phyloP scores from a whole-genome alignment of 2,797 vertebrate species.

The Rachycentron canadum region DNA sequence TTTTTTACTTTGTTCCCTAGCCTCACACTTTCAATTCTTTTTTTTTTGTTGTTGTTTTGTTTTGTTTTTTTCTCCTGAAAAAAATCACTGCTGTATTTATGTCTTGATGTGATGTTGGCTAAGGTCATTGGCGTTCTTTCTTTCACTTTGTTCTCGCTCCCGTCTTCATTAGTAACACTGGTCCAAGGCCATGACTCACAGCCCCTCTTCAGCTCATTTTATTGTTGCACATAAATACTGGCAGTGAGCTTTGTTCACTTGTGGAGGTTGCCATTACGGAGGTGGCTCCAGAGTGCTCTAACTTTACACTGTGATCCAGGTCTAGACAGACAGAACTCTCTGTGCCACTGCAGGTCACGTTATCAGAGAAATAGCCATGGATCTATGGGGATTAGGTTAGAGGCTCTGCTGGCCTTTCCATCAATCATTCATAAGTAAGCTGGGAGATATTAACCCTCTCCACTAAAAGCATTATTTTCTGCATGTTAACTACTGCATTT shows the following conservation, averaged over 20 bases:
- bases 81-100: constrained; percentile 18
- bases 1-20: constrained; percentile 29
- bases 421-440: constrained; percentile 60
- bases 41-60: neutral
- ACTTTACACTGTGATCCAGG: constrained; percentile 19
- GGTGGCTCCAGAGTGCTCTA: constrained; percentile 12
- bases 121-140: constrained; percentile 33
- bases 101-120: constrained; percentile 14
- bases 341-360: constrained; percentile 29
- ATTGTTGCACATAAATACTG: constrained; percentile 43
- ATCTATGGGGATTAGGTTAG: constrained; percentile 57
- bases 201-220: constrained; percentile 30
- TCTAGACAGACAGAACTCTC: constrained; percentile 21
- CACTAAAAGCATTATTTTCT: constrained; percentile 38
- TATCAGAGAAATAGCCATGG: constrained; percentile 47
- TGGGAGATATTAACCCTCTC: constrained; percentile 44
- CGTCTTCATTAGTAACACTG: constrained; percentile 18
- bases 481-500: constrained; percentile 38
- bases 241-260: constrained; percentile 36
- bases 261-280: constrained; percentile 28
- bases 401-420: constrained; percentile 52
- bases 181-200: constrained; percentile 18
- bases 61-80: neutral
- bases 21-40: constrained; percentile 20
- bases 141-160: constrained; percentile 10